phyloP scores from a whole-genome alignment of 2,113 vertebrate species.

The Brachypodius melanocephalos region DNA sequence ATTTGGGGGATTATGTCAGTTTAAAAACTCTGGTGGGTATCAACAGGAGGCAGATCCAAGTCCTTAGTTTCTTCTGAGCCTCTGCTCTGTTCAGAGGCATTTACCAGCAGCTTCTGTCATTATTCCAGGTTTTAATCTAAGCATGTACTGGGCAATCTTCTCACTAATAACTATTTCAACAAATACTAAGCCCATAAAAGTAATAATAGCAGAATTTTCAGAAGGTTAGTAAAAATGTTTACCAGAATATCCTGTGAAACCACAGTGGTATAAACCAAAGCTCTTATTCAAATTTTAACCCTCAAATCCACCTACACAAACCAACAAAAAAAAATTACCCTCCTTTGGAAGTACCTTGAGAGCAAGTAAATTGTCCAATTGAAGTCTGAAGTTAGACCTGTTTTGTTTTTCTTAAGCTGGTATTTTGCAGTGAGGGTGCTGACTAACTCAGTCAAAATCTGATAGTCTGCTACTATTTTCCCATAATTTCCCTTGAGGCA shows the following conservation, averaged over 20 bases:
- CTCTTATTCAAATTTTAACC: not conserved
- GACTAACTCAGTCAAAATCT: slow-evolving; percentile 29
- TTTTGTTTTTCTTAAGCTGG: not conserved
- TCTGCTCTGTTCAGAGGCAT: not conserved
- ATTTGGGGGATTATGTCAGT: not conserved
- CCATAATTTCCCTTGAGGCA: slow-evolving; percentile 46
- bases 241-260: not conserved
- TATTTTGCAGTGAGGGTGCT: not conserved
- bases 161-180: not conserved
- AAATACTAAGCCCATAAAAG: not conserved
- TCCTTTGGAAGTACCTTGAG: not conserved
- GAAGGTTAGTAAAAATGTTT: not conserved
- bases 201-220: not conserved
- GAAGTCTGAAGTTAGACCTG: not conserved
- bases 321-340: not conserved
- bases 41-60: not conserved
- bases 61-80: not conserved
- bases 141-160: not conserved
- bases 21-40: not conserved
- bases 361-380: not conserved
- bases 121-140: not conserved
- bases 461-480: slow-evolving; percentile 9
- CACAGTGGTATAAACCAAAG: not conserved
- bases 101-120: not conserved
- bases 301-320: not conserved